Percentiles rank a stretch among this genome's conserved stretches.
Evolutionary conservation across 2,888 invertebrate species (phyloP).

Genomic region (Beris morrisii): DNA sequence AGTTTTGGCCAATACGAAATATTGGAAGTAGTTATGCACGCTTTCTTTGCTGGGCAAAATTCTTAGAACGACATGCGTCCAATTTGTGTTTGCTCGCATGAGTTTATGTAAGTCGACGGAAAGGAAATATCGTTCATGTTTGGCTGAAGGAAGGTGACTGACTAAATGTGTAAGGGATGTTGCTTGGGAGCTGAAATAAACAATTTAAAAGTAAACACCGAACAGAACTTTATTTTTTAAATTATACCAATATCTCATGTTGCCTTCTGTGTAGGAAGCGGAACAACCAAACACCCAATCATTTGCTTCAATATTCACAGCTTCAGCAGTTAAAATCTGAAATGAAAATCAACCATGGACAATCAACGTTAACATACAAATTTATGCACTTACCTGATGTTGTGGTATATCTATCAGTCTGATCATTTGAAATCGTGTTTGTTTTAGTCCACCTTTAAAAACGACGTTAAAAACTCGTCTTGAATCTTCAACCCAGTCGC

Average conservation of each 20-base stretch:
- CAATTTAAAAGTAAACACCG: slow-evolving; percentile 46
- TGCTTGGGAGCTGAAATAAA: slow-evolving; percentile 59
- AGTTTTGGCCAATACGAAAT: background rate
- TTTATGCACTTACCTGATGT: slow-evolving; percentile 43
- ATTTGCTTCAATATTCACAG: slow-evolving; percentile 66
- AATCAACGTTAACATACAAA: background rate
- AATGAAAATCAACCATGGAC: slow-evolving; percentile 33
- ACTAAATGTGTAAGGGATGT: slow-evolving; percentile 63
- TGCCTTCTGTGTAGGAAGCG: slow-evolving; percentile 60
- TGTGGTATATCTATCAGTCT: slow-evolving; percentile 46
- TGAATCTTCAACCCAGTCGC: slow-evolving; percentile 62
- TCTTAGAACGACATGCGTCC: slow-evolving; percentile 72
- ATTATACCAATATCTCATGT: slow-evolving; percentile 64
- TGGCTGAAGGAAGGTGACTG: slow-evolving; percentile 59
- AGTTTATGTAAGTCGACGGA: slow-evolving; percentile 66
- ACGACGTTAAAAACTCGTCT: slow-evolving; percentile 51
- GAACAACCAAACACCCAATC: slow-evolving; percentile 81
- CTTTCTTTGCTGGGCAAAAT: slow-evolving; percentile 65
- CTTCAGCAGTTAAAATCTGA: slow-evolving; percentile 66
- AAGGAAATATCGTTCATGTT: slow-evolving; percentile 56
- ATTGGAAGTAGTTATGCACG: slow-evolving; percentile 52
- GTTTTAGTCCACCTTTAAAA: slow-evolving; percentile 47
- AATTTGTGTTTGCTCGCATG: slow-evolving; percentile 59
- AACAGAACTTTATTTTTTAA: background rate
- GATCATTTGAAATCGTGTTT: slow-evolving; percentile 49